These are phyloP conservation scores for Ploceus nigricollis DNA, from an alignment of 2,113 vertebrate species.

Conservation along the genomic window DNA sequence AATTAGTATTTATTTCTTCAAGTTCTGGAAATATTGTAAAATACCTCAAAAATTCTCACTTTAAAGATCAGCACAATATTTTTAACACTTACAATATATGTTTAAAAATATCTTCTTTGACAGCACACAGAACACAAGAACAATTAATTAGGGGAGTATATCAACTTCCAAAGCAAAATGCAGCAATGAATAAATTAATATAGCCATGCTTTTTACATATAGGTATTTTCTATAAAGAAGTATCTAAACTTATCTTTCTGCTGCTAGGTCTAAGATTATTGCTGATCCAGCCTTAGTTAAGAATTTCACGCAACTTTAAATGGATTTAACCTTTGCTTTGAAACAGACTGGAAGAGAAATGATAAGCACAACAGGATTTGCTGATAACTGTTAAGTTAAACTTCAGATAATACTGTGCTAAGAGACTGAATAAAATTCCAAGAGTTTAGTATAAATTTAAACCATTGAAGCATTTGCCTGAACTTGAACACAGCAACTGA, in stretches of 20 bases:
- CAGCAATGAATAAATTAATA: background rate
- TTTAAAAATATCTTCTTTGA: background rate
- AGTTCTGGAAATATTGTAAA: background rate
- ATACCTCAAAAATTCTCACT: constrained; percentile 3
- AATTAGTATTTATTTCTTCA: constrained; percentile 56
- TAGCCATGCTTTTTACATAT: background rate
- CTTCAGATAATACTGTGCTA: background rate
- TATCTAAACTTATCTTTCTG: background rate
- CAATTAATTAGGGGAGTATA: background rate
- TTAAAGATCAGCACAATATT: background rate
- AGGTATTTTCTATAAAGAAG: background rate
- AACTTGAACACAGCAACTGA: background rate
- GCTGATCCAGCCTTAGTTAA: background rate
- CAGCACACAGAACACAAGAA: background rate
- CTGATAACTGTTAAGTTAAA: background rate
- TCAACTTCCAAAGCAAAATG: background rate
- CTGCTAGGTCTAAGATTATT: background rate
- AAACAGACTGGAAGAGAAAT: background rate
- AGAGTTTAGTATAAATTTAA: background rate
- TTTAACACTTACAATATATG: background rate
- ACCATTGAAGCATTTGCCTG: background rate
- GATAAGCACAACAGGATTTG: background rate
- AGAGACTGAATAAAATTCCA: background rate
- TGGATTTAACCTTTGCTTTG: background rate
- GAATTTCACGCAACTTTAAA: background rate